These are phyloP conservation scores for Psittacus erithacus DNA, from an alignment of 2,113 vertebrate species.

Conservation along the genomic window DNA sequence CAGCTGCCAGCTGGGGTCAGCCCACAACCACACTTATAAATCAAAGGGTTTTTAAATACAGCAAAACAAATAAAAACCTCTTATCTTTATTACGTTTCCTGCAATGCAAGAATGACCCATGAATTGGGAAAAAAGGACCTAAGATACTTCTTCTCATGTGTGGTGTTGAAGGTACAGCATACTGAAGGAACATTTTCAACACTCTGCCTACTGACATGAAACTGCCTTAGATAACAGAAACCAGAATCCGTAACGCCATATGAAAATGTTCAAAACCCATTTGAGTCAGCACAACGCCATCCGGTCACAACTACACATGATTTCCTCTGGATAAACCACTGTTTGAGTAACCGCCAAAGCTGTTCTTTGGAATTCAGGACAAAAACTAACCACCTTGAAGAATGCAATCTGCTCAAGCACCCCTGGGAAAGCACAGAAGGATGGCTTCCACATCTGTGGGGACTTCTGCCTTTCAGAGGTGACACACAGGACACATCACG, in stretches of 20 bases:
- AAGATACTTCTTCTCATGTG: neutral
- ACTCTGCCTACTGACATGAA: neutral
- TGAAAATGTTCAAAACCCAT: neutral
- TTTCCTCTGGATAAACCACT: conserved; percentile 3
- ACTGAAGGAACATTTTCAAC: neutral
- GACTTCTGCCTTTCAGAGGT: neutral
- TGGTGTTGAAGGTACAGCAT: neutral
- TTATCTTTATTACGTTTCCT: neutral
- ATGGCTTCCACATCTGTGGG: neutral
- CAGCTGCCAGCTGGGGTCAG: neutral
- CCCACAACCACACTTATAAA: neutral
- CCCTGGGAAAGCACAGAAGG: neutral
- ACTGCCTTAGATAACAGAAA: neutral
- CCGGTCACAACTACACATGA: neutral
- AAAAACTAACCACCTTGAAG: neutral
- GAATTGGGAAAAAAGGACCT: neutral
- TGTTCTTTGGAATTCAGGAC: neutral
- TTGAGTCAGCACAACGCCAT: neutral
- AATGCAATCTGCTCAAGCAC: neutral
- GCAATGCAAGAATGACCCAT: neutral
- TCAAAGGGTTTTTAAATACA: neutral
- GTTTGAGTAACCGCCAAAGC: neutral
- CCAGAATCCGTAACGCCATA: neutral
- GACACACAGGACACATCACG: neutral
- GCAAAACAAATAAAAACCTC: neutral